Base-by-base conservation (phyloP, 1,140 invertebrate genomes). In the Cataglyphis hispanica region DNA sequence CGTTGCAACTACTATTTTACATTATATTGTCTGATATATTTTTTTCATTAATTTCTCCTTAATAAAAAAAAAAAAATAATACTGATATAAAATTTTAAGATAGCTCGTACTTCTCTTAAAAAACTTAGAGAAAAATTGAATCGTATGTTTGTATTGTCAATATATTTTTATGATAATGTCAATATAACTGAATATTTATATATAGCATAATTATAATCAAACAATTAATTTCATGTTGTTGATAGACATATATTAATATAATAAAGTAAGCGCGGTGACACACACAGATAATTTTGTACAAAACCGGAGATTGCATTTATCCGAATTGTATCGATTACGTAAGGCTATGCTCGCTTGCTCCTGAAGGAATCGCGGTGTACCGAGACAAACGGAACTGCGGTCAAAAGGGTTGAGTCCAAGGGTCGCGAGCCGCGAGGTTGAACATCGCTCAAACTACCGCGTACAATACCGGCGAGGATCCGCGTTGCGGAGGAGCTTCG, bases 371-470 rank as follows among this genome's bases (percentile, higher is more conserved):
- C 72, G 86, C 61, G 67, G 66, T 67, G 61, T 75, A 61, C 75
- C 83, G 74, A 70, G 50, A 77, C 61, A 76, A 75, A 80, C 86
- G 76, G 85, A 69, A 81, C 70, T 83, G 86, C 70, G 88, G 88
- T 89, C 77, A 66, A 84, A 84, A 88, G 90, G 87, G 89, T 91
- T 87, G 86, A 87, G 83, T 60, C 72, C 60, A 61, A 89, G 89
- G 89, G 89, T 91, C 87, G 90, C 87, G 86, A 75, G 22, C 85
- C 83, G 81, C 66, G 77, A 87, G 86, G 53, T 86, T 80, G 85
- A 91, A 89, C 90, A 91, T 91, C 88, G 85, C 83, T 91, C 90
- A 91, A 91, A 91, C 88, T 84, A 85, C 84, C 83, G 75, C 40
- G 74, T 60, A 83, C 77, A 91, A 91, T 90, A 70, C 84, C 81